Evolutionary conservation across 2,113 vertebrate genomes (phyloP).

Genomic region (Paedocypris sp.): DNA sequence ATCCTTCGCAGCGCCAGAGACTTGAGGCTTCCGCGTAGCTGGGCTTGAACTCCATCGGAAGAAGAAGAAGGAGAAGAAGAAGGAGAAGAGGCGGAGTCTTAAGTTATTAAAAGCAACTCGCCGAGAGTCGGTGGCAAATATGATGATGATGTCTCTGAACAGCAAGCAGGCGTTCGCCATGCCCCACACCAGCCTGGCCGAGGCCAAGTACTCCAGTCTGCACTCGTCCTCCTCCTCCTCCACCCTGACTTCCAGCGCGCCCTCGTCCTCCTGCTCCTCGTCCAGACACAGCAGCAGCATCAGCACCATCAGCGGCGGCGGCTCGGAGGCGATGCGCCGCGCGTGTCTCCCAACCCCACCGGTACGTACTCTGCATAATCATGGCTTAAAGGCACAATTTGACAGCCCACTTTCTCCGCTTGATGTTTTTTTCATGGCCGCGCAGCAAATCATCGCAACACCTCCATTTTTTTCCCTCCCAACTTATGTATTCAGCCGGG

Average conservation of each 20-base stretch:
- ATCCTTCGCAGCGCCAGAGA: conserved; percentile 30
- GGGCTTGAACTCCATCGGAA: conserved; percentile 52
- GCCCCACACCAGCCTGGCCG: conserved; percentile 83
- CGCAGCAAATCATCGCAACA: conserved; percentile 84
- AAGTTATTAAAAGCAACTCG: conserved; percentile 68
- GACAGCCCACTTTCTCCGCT: conserved; percentile 77
- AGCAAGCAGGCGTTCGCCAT: conserved; percentile 92
- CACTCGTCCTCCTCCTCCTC: conserved; percentile 75
- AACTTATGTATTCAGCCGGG: conserved; percentile 80
- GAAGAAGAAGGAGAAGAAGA: no score
- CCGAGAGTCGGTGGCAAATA: conserved; percentile 61
- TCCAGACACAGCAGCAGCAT: conserved; percentile 63
- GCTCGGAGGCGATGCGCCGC: conserved; percentile 87
- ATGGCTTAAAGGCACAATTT: conserved; percentile 77
- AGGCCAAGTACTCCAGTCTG: conserved; percentile 82
- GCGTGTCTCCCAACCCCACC: conserved; percentile 91
- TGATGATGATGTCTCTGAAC: conserved; percentile 98
- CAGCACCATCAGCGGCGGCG: conserved; percentile 59
- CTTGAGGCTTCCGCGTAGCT: conserved; percentile 51
- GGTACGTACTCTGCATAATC: conserved; percentile 89
- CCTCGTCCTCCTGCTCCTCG: conserved; percentile 69
- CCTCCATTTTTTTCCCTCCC: conserved; percentile 63
- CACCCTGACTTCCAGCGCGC: conserved; percentile 65
- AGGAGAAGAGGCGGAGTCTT: conserved; percentile 72
- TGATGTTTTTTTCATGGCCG: conserved; percentile 85